phyloP scores from a whole-genome alignment of 2,888 invertebrate species.

The Meganola albula region DNA sequence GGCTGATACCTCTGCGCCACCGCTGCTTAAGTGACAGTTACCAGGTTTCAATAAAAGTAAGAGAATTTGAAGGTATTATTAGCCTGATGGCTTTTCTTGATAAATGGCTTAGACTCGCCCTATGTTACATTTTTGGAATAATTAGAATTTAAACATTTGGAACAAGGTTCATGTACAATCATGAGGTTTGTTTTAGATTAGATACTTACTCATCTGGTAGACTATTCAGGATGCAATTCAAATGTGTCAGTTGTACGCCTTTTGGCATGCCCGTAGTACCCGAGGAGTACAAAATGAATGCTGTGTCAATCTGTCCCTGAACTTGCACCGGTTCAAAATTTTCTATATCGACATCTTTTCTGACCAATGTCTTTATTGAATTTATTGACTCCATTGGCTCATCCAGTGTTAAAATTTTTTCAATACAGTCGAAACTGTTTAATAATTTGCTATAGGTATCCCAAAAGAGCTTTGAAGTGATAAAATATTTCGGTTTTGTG shows the following conservation, averaged over 20 bases:
- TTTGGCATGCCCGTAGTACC: slow-evolving; percentile 84
- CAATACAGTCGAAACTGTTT: slow-evolving; percentile 39
- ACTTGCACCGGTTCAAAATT: slow-evolving; percentile 61
- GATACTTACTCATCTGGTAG: slow-evolving; percentile 47
- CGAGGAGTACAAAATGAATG: slow-evolving; percentile 80
- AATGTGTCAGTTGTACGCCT: slow-evolving; percentile 80
- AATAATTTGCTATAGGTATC: slow-evolving; percentile 48
- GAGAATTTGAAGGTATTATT: too few species aligned
- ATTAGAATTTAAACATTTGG: too few species aligned
- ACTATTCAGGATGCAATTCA: slow-evolving; percentile 67
- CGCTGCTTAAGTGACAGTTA: too few species aligned
- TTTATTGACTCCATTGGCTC: slow-evolving; percentile 29
- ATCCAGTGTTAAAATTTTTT: slow-evolving; percentile 42
- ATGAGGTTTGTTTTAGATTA: too few species aligned
- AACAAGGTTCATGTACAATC: too few species aligned
- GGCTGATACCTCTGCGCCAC: too few species aligned
- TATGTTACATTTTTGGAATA: too few species aligned
- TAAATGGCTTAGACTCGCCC: too few species aligned
- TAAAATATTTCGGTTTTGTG: slow-evolving; percentile 81
- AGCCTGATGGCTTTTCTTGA: too few species aligned
- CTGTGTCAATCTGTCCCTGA: slow-evolving; percentile 52
- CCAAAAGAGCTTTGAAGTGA: slow-evolving; percentile 76
- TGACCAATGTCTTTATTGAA: slow-evolving; percentile 36
- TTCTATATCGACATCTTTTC: slow-evolving; percentile 35
- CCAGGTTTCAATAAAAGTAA: too few species aligned